Conservation (phyloP, 2,888 invertebrate genomes). For the Orthosia cruda region DNA sequence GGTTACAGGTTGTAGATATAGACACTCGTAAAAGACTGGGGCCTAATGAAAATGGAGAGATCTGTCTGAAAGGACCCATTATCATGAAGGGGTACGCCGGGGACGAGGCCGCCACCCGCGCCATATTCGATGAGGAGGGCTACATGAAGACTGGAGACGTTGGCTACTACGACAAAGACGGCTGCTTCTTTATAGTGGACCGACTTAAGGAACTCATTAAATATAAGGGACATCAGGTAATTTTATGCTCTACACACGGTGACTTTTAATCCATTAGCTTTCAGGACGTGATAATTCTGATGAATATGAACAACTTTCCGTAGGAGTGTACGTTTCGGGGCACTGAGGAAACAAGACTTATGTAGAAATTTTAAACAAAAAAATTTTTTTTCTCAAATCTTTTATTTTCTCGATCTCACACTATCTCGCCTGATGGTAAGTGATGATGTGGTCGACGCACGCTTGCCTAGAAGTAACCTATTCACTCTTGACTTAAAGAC, state of each 20-base stretch:
- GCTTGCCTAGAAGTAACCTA: no score
- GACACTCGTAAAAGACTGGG: slow-evolving; percentile 76
- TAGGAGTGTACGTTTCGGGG: no score
- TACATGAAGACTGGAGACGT: slow-evolving; percentile 85
- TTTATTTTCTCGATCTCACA: no score
- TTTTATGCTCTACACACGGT: not conserved
- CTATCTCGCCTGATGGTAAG: no score
- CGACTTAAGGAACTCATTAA: slow-evolving; percentile 85
- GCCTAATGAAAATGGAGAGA: slow-evolving; percentile 78
- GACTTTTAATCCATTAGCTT: no score
- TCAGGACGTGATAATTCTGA: no score
- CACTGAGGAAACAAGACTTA: no score
- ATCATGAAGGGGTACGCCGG: slow-evolving; percentile 82
- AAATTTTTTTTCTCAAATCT: no score
- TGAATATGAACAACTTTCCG: no score
- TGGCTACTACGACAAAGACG: slow-evolving; percentile 84
- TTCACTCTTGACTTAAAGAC: no score
- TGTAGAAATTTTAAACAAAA: no score
- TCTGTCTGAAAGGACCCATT: slow-evolving; percentile 80
- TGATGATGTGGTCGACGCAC: no score
- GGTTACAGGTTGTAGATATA: slow-evolving; percentile 84
- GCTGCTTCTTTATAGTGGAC: slow-evolving; percentile 84
- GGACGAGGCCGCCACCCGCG: slow-evolving; percentile 75
- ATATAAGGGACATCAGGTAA: slow-evolving; percentile 91
- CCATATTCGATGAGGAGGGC: slow-evolving; percentile 81